These are phyloP conservation scores for Lamprologus speciosus DNA, from an alignment of 2,113 vertebrate species.

Conservation along the genomic window DNA sequence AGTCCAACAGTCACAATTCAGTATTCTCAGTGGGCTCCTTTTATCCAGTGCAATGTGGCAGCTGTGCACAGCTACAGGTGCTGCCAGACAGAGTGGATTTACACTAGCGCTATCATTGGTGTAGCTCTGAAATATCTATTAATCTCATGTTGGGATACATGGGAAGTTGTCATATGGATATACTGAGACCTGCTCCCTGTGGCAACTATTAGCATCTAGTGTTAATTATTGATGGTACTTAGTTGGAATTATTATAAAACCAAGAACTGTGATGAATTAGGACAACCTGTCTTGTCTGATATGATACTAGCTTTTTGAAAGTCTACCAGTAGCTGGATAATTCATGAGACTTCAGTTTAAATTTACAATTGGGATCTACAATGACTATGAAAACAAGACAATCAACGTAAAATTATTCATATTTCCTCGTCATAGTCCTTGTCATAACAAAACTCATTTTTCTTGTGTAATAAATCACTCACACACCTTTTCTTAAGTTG, in stretches of 20 bases:
- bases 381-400: background rate
- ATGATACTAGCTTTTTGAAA: background rate
- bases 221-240: constrained; percentile 12
- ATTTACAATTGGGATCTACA: background rate
- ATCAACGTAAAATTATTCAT: background rate
- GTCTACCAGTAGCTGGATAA: background rate
- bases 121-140: background rate
- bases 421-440: background rate
- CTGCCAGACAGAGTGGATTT: background rate
- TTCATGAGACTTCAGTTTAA: background rate
- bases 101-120: background rate
- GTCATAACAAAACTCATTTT: background rate
- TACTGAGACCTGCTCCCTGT: background rate
- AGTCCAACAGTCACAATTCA: background rate
- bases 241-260: background rate
- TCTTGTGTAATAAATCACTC: background rate
- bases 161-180: background rate
- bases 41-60: background rate
- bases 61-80: background rate
- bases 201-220: background rate
- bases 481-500: background rate
- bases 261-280: background rate
- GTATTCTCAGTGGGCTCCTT: background rate
- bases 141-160: background rate
- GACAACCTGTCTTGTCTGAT: background rate